phyloP scores from a whole-genome alignment of 2,888 invertebrate genomes.

The Sarcophaga carnaria region DNA sequence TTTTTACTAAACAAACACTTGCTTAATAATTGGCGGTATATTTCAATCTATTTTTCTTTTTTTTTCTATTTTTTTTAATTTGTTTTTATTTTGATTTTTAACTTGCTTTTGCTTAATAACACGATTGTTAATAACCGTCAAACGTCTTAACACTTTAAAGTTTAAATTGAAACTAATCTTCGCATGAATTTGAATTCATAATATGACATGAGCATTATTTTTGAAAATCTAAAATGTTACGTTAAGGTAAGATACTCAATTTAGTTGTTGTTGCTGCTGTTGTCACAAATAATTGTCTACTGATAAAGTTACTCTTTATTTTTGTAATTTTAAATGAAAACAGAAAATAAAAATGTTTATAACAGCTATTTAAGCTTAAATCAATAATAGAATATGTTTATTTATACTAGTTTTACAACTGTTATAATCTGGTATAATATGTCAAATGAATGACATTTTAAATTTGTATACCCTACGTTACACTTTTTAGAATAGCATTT shows the following conservation, averaged over 20 bases:
- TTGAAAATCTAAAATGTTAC: background rate
- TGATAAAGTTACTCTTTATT: constrained; percentile 29
- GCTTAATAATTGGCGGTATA: constrained; percentile 22
- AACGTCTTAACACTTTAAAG: constrained; percentile 53
- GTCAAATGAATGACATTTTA: background rate
- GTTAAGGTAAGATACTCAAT: constrained; percentile 36
- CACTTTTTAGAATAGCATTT: too few relatives aligned
- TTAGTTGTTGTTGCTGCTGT: constrained; percentile 2
- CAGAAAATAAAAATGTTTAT: background rate
- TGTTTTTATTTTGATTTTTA: background rate
- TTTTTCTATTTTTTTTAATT: background rate
- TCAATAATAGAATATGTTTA: constrained; percentile 2
- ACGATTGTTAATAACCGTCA: background rate
- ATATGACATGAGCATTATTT: constrained; percentile 46
- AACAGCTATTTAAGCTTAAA: background rate
- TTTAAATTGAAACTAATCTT: constrained; percentile 48
- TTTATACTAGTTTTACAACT: constrained; percentile 20
- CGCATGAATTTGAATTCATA: constrained; percentile 36
- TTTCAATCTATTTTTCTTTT: background rate
- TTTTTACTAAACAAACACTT: background rate
- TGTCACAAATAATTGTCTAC: background rate
- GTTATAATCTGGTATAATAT: constrained; percentile 12
- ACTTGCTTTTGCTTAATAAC: background rate
- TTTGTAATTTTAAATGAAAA: too few relatives aligned
- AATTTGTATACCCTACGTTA: background rate